Conservation (phyloP, 1,140 invertebrate species). For the Neotoxoptera formosana region DNA sequence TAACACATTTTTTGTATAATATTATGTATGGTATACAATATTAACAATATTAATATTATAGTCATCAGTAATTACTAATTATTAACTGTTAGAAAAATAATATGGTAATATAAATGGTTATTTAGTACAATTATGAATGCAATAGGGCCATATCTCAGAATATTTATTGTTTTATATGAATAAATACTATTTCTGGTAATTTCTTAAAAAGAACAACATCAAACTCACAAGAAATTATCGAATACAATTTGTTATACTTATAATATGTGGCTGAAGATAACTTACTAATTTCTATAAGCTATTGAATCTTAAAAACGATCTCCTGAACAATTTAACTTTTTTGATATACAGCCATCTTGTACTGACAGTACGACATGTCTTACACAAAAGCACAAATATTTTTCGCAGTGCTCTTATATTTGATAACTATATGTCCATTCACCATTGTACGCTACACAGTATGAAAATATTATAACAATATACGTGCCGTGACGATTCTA, state of each 20-base stretch:
- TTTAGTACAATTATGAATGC: slow-evolving; percentile 4
- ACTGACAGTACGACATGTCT: background rate
- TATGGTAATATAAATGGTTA: background rate
- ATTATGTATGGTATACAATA: background rate
- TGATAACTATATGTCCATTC: no score
- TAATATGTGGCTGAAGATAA: background rate
- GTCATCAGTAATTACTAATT: background rate
- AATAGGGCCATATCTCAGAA: slow-evolving; percentile 22
- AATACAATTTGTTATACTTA: background rate
- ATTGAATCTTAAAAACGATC: background rate
- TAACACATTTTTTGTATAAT: no score
- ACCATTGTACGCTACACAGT: no score
- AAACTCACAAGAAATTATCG: background rate
- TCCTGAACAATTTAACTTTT: background rate
- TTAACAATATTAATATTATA: background rate
- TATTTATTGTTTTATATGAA: background rate
- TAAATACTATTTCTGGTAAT: background rate
- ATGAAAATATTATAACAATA: no score
- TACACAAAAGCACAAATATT: no score
- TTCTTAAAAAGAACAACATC: background rate
- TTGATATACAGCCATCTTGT: background rate
- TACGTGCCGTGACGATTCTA: no score
- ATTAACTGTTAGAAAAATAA: no score
- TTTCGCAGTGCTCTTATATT: no score
- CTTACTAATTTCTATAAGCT: background rate